A percentile compares a stretch with the other conserved stretches of the same genome.
Conservation (phyloP, 2,888 invertebrate genomes). For the Romanomermis culicivorax region DNA sequence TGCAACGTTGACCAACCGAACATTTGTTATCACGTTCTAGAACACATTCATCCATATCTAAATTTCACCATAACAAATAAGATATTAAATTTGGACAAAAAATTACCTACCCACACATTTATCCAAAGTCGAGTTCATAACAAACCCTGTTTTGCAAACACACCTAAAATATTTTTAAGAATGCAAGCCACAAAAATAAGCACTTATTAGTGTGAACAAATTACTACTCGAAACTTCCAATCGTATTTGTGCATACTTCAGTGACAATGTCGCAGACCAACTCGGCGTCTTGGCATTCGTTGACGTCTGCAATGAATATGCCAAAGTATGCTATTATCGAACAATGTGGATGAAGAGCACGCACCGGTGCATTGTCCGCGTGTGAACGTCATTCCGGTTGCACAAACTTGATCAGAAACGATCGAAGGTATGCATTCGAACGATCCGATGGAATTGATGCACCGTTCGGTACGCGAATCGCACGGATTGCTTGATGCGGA, state of each 20-base stretch:
- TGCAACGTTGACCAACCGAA: slow-evolving; percentile 23
- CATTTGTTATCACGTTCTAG: slow-evolving; percentile 21
- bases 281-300: slow-evolving; percentile 8
- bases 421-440: slow-evolving; percentile 3
- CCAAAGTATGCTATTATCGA: no score
- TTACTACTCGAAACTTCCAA: slow-evolving; percentile 9
- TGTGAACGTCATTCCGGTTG: not conserved
- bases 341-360: no score
- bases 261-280: not conserved
- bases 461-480: not conserved
- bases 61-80: no score
- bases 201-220: no score
- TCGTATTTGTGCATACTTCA: slow-evolving; percentile 8
- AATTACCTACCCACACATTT: slow-evolving; percentile 9
- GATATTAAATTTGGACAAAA: not conserved
- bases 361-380: not conserved
- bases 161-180: no score
- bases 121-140: not conserved
- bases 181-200: no score
- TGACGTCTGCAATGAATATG: slow-evolving; percentile 9
- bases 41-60: slow-evolving; percentile 26
- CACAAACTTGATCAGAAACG: not conserved
- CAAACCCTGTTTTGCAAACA: slow-evolving; percentile 8
- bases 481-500: not conserved
- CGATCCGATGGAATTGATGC: not conserved